A percentile compares a stretch with the other conserved stretches of the same genome.
These are phyloP conservation scores for Agonopterix alstromeriana DNA, from an alignment of 2,888 invertebrate genomes.

Conservation along the genomic window DNA sequence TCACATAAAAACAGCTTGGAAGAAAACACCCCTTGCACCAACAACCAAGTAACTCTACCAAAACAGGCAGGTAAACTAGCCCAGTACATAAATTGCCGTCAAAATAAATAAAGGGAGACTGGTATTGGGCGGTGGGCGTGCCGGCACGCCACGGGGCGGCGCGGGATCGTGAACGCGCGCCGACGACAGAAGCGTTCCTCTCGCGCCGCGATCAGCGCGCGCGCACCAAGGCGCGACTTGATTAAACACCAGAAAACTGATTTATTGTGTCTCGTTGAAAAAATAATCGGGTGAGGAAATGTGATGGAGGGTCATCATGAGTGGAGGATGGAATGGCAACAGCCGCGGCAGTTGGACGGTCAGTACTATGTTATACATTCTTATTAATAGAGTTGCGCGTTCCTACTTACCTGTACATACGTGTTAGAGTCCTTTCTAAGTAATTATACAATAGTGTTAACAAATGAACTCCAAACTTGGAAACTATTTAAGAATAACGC, in stretches of 20 bases:
- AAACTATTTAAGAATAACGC: no score
- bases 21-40: no score
- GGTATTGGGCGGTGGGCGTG: constrained; percentile 53
- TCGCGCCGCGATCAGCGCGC: constrained; percentile 47
- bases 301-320: constrained; percentile 68
- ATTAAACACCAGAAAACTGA: constrained; percentile 69
- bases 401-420: no score
- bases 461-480: no score
- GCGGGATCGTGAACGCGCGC: constrained; percentile 25
- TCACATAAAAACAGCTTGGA: no score
- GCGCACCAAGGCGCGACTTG: constrained; percentile 55
- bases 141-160: background rate
- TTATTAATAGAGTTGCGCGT: no score
- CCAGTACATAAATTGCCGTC: constrained; percentile 44
- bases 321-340: constrained; percentile 69
- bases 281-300: constrained; percentile 68
- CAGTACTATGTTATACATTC: constrained; percentile 27
- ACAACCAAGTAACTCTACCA: no score
- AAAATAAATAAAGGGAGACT: constrained; percentile 44
- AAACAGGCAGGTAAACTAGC: background rate
- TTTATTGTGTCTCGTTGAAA: constrained; percentile 74
- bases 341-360: constrained; percentile 65
- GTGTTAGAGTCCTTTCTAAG: no score
- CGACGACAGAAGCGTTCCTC: constrained; percentile 84
- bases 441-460: no score